Evolutionary conservation across 2,888 invertebrate species (phyloP).

Genomic region (Drosophila dives): DNA sequence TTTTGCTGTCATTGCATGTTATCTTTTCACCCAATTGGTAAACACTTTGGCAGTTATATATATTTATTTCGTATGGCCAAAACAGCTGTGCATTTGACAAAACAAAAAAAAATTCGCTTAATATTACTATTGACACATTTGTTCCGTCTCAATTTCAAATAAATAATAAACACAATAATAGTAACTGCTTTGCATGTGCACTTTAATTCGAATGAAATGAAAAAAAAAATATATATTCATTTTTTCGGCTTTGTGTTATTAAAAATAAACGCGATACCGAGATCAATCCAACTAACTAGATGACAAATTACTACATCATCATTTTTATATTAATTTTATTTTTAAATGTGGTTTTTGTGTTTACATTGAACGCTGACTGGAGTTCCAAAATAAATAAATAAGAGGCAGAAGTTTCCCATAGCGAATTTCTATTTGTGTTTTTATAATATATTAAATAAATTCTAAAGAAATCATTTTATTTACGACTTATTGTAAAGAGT

Average conservation of each 20-base stretch:
- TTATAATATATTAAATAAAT: constrained; percentile 10
- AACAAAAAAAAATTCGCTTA: constrained; percentile 62
- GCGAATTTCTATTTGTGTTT: neutral
- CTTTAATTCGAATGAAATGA: constrained; percentile 17
- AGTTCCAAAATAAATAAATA: constrained; percentile 1
- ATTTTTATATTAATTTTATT: constrained; percentile 8
- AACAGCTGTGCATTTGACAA: constrained; percentile 48
- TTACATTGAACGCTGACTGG: neutral
- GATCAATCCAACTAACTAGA: constrained; percentile 1
- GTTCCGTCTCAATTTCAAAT: constrained; percentile 14
- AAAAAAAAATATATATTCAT: constrained; percentile 6
- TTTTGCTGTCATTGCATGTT: constrained; percentile 47
- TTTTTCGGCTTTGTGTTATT: constrained; percentile 14
- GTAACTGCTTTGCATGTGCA: constrained; percentile 9
- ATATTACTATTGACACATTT: constrained; percentile 50
- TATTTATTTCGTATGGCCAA: constrained; percentile 35
- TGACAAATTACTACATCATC: constrained; percentile 20
- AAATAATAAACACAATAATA: constrained; percentile 11
- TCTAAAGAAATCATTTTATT: constrained; percentile 49
- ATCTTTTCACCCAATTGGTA: constrained; percentile 62
- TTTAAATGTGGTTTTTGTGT: constrained; percentile 23
- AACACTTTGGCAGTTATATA: constrained; percentile 65
- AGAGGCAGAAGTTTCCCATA: neutral
- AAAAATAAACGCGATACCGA: constrained; percentile 6
- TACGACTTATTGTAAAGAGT: constrained; percentile 49